Percentiles rank a stretch among this genome's conserved stretches.
phyloP scores from a whole-genome alignment of 2,113 vertebrate species.

The Myiagra hebetior region DNA sequence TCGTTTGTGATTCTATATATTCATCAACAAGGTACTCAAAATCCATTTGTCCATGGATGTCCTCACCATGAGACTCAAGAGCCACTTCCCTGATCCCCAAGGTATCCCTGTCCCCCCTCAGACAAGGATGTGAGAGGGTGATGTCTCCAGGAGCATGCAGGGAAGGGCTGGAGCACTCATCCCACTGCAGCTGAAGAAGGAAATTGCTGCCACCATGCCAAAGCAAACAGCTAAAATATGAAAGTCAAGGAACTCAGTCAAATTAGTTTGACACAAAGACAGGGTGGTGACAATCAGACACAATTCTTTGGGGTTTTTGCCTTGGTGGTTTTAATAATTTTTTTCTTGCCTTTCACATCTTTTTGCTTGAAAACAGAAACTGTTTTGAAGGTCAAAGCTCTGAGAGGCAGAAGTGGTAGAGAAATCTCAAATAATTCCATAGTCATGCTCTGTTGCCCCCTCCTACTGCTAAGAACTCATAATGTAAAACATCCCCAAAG shows the following conservation, averaged over 20 bases:
- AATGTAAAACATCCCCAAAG: neutral
- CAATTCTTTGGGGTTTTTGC: neutral
- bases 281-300: neutral
- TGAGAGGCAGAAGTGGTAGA: neutral
- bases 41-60: neutral
- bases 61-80: neutral
- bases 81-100: neutral
- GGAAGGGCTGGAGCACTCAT: neutral
- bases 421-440: neutral
- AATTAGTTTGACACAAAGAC: neutral
- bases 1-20: neutral
- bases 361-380: neutral
- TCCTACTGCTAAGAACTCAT: neutral
- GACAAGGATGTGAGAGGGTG: neutral
- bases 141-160: neutral
- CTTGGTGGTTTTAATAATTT: neutral
- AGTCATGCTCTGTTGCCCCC: neutral
- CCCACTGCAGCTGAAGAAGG: neutral
- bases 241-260: neutral
- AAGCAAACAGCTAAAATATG: slow-evolving; percentile 15
- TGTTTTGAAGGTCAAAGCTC: neutral
- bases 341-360: neutral
- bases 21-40: neutral
- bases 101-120: neutral
- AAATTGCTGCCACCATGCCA: neutral